Conservation (phyloP, 2,888 invertebrate genomes). For the Cyrtodaria siliqua region DNA sequence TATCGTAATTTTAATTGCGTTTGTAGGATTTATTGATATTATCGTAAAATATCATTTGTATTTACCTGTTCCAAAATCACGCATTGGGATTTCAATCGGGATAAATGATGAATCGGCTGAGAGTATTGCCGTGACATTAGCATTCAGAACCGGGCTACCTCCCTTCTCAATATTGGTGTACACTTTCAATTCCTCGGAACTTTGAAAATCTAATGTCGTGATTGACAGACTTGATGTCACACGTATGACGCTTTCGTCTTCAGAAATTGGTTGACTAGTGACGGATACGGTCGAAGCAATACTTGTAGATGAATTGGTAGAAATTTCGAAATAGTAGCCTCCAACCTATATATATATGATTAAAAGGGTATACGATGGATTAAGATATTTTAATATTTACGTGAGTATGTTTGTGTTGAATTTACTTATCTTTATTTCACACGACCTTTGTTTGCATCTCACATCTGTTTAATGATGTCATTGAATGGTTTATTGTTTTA, state of each 20-base stretch:
- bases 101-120: slow-evolving; percentile 3
- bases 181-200: neutral
- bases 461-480: too few species aligned
- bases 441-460: too few species aligned
- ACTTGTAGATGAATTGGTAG: neutral
- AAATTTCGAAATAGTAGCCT: slow-evolving; percentile 2
- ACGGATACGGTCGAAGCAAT: neutral
- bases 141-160: slow-evolving; percentile 20
- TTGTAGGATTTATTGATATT: too few species aligned
- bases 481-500: too few species aligned
- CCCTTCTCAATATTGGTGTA: slow-evolving; percentile 9
- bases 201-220: slow-evolving; percentile 6
- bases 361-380: too few species aligned
- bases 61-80: slow-evolving; percentile 21
- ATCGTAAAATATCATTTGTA: too few species aligned
- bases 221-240: slow-evolving; percentile 20
- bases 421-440: too few species aligned
- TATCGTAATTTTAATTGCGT: too few species aligned
- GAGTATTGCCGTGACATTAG: slow-evolving; percentile 23
- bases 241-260: slow-evolving; percentile 21
- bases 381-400: too few species aligned
- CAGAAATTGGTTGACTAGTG: slow-evolving; percentile 6
- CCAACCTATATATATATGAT: neutral
- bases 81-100: neutral
- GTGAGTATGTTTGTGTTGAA: too few species aligned